These are phyloP conservation scores for Sceloporus tristichus DNA, from an alignment of 2,113 vertebrate species.

Conservation along the genomic window DNA sequence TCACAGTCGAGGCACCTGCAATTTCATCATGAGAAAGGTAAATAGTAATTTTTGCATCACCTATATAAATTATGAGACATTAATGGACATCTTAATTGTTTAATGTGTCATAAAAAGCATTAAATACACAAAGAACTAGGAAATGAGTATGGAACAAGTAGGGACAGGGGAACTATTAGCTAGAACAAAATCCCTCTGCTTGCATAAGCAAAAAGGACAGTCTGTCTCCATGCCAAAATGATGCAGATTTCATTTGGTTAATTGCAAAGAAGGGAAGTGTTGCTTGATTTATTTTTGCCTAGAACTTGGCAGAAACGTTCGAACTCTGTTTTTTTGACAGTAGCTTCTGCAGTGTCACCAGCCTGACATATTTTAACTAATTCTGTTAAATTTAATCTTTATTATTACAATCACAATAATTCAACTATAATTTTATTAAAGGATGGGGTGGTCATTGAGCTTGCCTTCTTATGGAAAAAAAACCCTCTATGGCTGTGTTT, in stretches of 20 bases:
- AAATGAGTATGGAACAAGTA: background rate
- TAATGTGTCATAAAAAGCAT: background rate
- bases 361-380: constrained; percentile 50
- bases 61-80: background rate
- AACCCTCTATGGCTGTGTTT: no score
- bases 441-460: background rate
- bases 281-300: constrained; percentile 45
- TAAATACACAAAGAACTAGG: background rate
- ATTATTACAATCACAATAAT: constrained; percentile 37
- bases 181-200: background rate
- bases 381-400: constrained; percentile 63
- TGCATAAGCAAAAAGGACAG: constrained; percentile 38
- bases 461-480: no score
- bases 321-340: constrained; percentile 52
- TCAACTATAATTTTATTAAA: constrained; percentile 58
- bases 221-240: constrained; percentile 40
- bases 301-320: constrained; percentile 58
- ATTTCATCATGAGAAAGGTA: background rate
- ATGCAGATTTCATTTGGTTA: constrained; percentile 63
- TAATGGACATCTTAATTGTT: background rate
- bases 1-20: background rate
- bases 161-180: background rate
- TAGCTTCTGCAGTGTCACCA: constrained; percentile 55
- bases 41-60: background rate
- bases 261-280: constrained; percentile 58